Evolutionary conservation across 30 jellyfish, hydroid and myxozoan species (phyloP).

Genomic region (Pelagia noctiluca): DNA sequence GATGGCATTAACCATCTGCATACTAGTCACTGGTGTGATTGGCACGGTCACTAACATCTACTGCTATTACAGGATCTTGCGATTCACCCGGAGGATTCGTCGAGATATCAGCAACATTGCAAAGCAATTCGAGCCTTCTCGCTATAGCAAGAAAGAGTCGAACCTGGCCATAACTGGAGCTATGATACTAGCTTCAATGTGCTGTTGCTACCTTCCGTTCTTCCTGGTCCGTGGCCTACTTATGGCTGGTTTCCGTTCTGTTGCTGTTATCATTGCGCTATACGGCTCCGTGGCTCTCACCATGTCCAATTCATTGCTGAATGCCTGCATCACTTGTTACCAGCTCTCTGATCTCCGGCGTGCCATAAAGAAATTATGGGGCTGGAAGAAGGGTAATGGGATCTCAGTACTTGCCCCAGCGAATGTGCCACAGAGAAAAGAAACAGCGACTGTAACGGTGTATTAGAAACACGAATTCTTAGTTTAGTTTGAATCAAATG

Average conservation of each 20-base stretch:
- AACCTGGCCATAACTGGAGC: constrained; percentile 37
- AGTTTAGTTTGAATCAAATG: too few relatives aligned
- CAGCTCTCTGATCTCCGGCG: neutral
- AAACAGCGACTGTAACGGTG: too few relatives aligned
- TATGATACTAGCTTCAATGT: constrained; percentile 20
- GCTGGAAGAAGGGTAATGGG: neutral
- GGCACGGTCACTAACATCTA: constrained; percentile 29
- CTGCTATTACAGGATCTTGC: constrained; percentile 24
- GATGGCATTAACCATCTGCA: neutral
- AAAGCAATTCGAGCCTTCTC: constrained; percentile 28
- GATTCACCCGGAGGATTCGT: constrained; percentile 41
- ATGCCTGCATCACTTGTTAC: constrained; percentile 46
- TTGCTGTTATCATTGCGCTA: constrained; percentile 4
- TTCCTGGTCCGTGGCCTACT: neutral
- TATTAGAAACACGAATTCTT: too few relatives aligned
- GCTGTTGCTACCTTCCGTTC: constrained; percentile 42
- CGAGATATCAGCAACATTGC: constrained; percentile 24
- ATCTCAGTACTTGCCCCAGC: too few relatives aligned
- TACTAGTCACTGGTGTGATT: neutral
- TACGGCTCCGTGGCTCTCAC: constrained; percentile 61
- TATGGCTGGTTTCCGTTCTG: neutral
- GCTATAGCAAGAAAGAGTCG: constrained; percentile 8
- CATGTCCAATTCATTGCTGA: constrained; percentile 41
- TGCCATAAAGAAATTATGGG: neutral
- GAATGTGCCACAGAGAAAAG: too few relatives aligned